Conservation (phyloP, 2,888 invertebrate genomes). For the Tiliacea citrago region DNA sequence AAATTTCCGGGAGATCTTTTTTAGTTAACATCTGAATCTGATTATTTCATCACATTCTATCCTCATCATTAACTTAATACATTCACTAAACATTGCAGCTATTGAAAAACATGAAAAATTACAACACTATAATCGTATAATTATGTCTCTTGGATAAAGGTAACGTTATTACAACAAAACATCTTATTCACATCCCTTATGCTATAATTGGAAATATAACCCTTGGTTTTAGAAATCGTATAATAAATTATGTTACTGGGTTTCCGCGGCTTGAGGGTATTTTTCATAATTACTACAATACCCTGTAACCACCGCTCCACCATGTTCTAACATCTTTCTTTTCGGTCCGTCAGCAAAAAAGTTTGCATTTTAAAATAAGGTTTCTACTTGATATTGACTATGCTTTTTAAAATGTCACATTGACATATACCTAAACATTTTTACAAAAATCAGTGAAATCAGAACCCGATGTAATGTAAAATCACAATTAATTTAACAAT, state of each 20-base stretch:
- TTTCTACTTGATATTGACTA: background rate
- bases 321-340: background rate
- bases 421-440: constrained; percentile 23
- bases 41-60: no score
- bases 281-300: background rate
- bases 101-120: constrained; percentile 7
- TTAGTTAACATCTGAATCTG: no score
- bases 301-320: no score
- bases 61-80: background rate
- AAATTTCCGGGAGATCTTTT: no score
- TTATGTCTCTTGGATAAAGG: background rate
- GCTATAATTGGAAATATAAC: background rate
- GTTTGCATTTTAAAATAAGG: background rate
- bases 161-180: background rate
- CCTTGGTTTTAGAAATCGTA: background rate
- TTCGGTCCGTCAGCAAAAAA: background rate
- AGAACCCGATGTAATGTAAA: constrained; percentile 29
- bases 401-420: constrained; percentile 11
- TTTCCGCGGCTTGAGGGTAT: background rate
- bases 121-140: background rate
- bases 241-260: background rate
- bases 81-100: constrained; percentile 6
- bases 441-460: constrained; percentile 24
- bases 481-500: constrained; percentile 1
- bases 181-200: background rate